These are phyloP conservation scores for Camponotus vicinus DNA, from an alignment of 1,140 invertebrate genomes.

Conservation along the genomic window DNA sequence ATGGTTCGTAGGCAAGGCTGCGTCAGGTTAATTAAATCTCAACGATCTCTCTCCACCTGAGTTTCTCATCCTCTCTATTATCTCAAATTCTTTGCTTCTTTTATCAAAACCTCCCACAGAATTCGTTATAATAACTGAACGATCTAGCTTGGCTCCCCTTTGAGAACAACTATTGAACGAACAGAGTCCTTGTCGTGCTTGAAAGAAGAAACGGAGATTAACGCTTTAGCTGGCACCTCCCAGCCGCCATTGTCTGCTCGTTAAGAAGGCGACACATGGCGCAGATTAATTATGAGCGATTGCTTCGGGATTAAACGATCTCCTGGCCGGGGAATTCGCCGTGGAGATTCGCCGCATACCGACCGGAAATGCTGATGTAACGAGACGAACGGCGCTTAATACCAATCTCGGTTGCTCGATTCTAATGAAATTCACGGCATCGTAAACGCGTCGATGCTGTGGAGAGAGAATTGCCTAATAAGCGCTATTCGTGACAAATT, in stretches of 20 bases:
- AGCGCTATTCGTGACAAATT: conserved; percentile 85
- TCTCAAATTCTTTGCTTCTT: background rate
- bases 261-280: conserved; percentile 63
- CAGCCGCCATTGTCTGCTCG: conserved; percentile 55
- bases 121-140: background rate
- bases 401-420: conserved; percentile 66
- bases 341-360: conserved; percentile 48
- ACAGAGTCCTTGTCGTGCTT: conserved; percentile 11
- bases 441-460: conserved; percentile 81
- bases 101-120: background rate
- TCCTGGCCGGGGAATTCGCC: conserved; percentile 24
- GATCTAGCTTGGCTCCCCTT: conserved; percentile 3
- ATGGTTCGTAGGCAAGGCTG: background rate
- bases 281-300: conserved; percentile 63
- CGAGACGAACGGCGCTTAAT: conserved; percentile 59
- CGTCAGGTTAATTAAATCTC: background rate
- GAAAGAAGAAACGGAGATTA: conserved; percentile 55
- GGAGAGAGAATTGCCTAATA: conserved; percentile 83
- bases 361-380: conserved; percentile 59
- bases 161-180: conserved; percentile 29
- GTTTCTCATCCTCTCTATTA: background rate
- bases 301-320: conserved; percentile 60
- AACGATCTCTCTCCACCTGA: conserved; percentile 16
- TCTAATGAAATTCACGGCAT: conserved; percentile 84
- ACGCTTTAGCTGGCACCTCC: conserved; percentile 46